These are phyloP conservation scores for Zele albiditarsus DNA, from an alignment of 2,888 invertebrate genomes.

Conservation along the genomic window DNA sequence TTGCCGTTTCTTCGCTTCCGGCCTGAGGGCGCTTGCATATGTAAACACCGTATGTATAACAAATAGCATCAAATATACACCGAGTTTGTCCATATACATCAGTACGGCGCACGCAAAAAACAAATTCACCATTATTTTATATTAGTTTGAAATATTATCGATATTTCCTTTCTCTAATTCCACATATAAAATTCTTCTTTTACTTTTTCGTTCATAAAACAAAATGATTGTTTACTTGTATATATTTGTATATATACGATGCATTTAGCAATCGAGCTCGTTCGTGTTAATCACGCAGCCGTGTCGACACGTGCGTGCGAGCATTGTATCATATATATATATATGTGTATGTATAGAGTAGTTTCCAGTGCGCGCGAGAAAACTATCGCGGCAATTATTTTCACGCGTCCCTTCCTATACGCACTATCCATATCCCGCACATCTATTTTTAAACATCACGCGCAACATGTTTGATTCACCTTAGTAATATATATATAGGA, in stretches of 20 bases:
- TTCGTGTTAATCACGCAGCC: constrained; percentile 37
- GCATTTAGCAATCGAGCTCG: constrained; percentile 10
- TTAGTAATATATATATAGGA: constrained; percentile 33
- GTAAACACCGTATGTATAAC: neutral
- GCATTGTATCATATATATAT: neutral
- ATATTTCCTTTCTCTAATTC: no score
- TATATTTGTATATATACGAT: constrained; percentile 12
- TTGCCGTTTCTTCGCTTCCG: constrained; percentile 59
- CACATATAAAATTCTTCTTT: neutral
- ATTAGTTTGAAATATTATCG: no score
- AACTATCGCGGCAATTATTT: constrained; percentile 37
- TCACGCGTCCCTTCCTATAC: constrained; percentile 37
- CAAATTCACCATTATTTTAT: no score
- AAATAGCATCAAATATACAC: no score
- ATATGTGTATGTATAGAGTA: neutral
- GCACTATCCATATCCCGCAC: constrained; percentile 21
- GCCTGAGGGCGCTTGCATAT: neutral
- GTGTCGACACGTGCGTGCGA: constrained; percentile 42
- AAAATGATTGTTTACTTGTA: neutral
- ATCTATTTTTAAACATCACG: neutral
- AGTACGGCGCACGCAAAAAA: no score
- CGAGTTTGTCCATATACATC: no score
- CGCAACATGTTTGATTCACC: constrained; percentile 13
- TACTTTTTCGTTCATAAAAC: neutral
- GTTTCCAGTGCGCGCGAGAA: constrained; percentile 33